phyloP scores from a whole-genome alignment of 2,113 vertebrate species.

The Heteronetta atricapilla region DNA sequence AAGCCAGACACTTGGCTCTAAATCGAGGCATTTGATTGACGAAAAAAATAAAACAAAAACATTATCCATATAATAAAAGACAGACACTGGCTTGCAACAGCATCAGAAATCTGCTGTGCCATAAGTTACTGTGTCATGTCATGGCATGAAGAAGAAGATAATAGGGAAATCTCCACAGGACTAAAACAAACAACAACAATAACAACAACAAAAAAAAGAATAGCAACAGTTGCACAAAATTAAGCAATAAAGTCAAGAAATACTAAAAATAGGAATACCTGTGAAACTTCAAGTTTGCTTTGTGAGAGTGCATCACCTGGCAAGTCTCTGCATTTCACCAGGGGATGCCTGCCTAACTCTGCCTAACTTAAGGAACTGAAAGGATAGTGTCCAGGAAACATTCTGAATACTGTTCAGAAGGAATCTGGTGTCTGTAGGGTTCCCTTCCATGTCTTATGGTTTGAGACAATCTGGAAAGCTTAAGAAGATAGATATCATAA shows the following conservation, averaged over 20 bases:
- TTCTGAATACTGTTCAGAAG: background rate
- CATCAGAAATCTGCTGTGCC: background rate
- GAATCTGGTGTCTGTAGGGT: background rate
- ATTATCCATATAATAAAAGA: background rate
- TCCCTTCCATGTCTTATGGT: background rate
- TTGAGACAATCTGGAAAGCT: background rate
- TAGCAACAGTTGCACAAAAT: background rate
- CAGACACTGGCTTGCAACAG: background rate
- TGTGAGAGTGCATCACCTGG: background rate
- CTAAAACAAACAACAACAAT: background rate
- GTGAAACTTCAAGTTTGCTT: background rate
- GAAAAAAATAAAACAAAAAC: background rate
- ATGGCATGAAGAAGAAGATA: background rate
- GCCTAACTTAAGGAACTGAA: background rate
- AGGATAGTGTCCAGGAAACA: background rate
- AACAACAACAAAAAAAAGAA: background rate
- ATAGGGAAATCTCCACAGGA: background rate
- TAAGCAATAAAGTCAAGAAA: background rate
- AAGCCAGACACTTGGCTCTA: constrained; percentile 29
- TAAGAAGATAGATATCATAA: background rate
- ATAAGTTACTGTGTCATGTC: background rate
- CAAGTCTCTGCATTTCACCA: background rate
- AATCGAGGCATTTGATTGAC: constrained; percentile 13
- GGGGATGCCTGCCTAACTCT: background rate
- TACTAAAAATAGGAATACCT: background rate